Conservation (phyloP, 2,113 vertebrate genomes). For the Scopus umbretta region DNA sequence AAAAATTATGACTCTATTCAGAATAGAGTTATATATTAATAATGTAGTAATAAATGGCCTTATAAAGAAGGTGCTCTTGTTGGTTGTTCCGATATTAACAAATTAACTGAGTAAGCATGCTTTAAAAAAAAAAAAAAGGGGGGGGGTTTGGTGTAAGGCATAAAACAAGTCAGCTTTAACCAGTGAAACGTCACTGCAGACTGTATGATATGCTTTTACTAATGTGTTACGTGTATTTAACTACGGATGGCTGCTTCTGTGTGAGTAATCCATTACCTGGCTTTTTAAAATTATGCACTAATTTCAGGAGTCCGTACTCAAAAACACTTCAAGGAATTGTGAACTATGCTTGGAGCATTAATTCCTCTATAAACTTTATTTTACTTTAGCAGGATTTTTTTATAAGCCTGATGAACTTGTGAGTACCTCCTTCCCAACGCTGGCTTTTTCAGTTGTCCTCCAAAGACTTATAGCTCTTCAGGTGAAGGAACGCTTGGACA, state of each 20-base stretch:
- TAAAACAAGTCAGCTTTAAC: slow-evolving; percentile 38
- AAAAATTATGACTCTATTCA: rapidly evolving
- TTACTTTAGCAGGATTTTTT: slow-evolving; percentile 36
- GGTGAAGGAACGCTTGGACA: not conserved
- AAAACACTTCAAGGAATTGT: not conserved
- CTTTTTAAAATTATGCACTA: not conserved
- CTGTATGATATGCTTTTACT: not conserved
- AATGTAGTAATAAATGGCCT: not conserved
- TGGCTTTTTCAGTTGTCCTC: slow-evolving; percentile 15
- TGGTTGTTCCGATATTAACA: not conserved
- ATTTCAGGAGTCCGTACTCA: slow-evolving; percentile 39
- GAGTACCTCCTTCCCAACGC: not conserved
- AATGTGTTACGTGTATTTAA: not conserved
- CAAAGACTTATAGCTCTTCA: not conserved
- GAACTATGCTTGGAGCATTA: not conserved
- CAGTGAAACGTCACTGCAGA: not conserved
- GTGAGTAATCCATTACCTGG: not conserved
- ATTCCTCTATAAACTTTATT: slow-evolving; percentile 22
- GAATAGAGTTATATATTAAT: not conserved
- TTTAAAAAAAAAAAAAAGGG: not conserved
- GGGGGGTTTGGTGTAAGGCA: not conserved
- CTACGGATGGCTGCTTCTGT: not conserved
- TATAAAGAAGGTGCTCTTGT: not conserved
- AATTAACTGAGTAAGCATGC: slow-evolving; percentile 59
- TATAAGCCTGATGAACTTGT: slow-evolving; percentile 10